A percentile compares a stretch with the other conserved stretches of the same genome.
Evolutionary conservation across 2,888 invertebrate species (phyloP).

Genomic region (Patella depressa): DNA sequence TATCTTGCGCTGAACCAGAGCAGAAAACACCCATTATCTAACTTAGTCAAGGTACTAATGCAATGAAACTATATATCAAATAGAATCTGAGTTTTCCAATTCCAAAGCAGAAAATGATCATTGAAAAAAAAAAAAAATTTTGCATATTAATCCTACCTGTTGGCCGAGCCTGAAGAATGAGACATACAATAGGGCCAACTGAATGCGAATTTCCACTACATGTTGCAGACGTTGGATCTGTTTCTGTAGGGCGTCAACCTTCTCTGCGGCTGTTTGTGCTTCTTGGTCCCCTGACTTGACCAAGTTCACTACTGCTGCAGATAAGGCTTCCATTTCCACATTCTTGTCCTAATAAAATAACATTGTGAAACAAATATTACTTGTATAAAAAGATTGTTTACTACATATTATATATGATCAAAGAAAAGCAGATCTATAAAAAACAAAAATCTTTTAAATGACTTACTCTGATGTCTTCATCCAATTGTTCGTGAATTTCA

Average conservation of each 20-base stretch:
- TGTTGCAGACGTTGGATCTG: slow-evolving; percentile 69
- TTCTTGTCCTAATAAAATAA: slow-evolving; percentile 59
- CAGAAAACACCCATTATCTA: too few relatives aligned
- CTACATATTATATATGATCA: neutral
- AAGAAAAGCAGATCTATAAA: neutral
- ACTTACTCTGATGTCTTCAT: slow-evolving; percentile 81
- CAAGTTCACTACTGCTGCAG: slow-evolving; percentile 78
- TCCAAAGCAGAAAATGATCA: too few relatives aligned
- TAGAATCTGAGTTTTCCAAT: too few relatives aligned
- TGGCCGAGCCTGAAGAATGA: slow-evolving; percentile 82
- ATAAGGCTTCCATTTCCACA: slow-evolving; percentile 78
- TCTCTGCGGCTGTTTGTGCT: slow-evolving; percentile 65
- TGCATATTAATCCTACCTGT: slow-evolving; percentile 67
- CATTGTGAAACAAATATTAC: neutral
- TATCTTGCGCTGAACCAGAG: too few relatives aligned
- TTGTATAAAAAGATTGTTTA: too few relatives aligned
- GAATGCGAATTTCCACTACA: slow-evolving; percentile 74
- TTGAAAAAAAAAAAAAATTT: too few relatives aligned
- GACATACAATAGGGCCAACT: slow-evolving; percentile 79
- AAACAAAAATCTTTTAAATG: neutral
- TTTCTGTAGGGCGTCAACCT: slow-evolving; percentile 65
- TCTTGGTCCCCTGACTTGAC: slow-evolving; percentile 78
- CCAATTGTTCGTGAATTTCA: slow-evolving; percentile 80
- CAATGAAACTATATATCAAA: too few relatives aligned
- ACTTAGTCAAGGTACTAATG: too few relatives aligned